Base-by-base conservation (phyloP, 35 echinoderm and acorn worm species). In the Strongylocentrotus purpuratus region DNA sequence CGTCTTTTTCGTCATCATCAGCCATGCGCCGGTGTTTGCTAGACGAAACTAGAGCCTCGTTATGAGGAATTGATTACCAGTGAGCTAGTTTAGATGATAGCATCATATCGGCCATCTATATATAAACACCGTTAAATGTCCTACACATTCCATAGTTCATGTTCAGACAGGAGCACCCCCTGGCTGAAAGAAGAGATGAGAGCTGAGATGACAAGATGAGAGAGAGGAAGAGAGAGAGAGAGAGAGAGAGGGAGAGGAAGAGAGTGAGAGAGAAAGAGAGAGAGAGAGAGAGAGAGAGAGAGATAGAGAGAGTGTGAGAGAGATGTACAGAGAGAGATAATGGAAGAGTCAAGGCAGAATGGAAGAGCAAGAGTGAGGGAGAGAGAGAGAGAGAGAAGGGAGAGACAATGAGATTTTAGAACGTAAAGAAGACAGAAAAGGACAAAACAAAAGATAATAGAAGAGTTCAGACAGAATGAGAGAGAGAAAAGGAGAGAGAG, bases 41-140 rank as follows among this genome's bases (percentile, higher is more conserved):
- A 78, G 65, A 78, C 22, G 65, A 78, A 78, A 78, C 65, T 78
- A 78, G 65, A 78, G 65, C 65, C 65, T 78, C 65, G 65, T 78
- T 78, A 78, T 78, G 65, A 78, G 65, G 65, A 78, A 78, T 78
- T 78, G 65, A 78, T 78, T 78, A 78, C 65, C 28, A 78, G 65
- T 78, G 65, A 78, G 65, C 65, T 78, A 78, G 65, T 78, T 78
- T 78, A n/a, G 65, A 78, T 78, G 65, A 78, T 78, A 25, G 65
- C 65, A 78, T 78, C 65, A 78, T 78, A 78, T 78, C 65, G 65
- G 65, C 65, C 65, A n/a, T 7, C 65, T 78, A 78, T 78, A 78
- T 78, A 78, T 78, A 78, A 78, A 78, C 65, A 78, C 65, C 65
- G 65, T 78, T 78, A 78, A 78, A 78, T 78, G 65, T 78, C 65